Evolutionary conservation across 2,113 vertebrate species (phyloP).

Genomic region (Pelecanoides urinatrix): DNA sequence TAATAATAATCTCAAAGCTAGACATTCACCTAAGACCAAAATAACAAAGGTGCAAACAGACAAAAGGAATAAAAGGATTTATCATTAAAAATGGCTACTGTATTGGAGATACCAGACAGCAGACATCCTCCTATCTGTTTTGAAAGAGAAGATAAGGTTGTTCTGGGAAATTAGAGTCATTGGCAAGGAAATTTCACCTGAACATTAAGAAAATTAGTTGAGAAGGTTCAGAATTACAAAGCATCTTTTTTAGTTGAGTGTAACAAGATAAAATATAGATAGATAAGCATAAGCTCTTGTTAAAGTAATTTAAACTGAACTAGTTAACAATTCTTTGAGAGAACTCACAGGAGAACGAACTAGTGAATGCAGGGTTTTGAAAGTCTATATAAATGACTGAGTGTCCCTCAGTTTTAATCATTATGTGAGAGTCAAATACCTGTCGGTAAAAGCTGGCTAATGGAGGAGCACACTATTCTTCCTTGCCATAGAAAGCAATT

Average conservation of each 20-base stretch:
- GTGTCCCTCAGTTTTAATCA: neutral
- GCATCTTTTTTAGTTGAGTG: neutral
- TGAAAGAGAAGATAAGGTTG: constrained; percentile 19
- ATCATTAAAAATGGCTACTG: neutral
- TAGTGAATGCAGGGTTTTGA: neutral
- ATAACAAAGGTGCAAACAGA: constrained; percentile 15
- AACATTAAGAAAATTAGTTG: constrained; percentile 28
- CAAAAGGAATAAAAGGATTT: constrained; percentile 37
- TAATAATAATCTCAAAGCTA: neutral
- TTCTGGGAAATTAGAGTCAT: constrained; percentile 15
- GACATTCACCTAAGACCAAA: neutral
- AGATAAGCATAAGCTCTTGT: constrained; percentile 33
- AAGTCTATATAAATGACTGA: neutral
- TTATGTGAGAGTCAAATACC: neutral
- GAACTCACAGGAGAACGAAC: neutral
- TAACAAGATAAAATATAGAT: constrained; percentile 16
- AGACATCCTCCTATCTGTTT: constrained; percentile 1
- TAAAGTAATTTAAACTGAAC: constrained; percentile 13
- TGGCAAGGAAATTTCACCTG: neutral
- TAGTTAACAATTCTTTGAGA: neutral
- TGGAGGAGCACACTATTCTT: neutral
- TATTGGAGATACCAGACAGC: neutral
- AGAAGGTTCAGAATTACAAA: constrained; percentile 34
- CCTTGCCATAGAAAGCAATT: neutral
- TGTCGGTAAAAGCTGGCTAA: neutral